A percentile compares a stretch with the other conserved stretches of the same genome.
phyloP scores from a whole-genome alignment of 2,888 invertebrate genomes.

The Catotricha subobsoleta region DNA sequence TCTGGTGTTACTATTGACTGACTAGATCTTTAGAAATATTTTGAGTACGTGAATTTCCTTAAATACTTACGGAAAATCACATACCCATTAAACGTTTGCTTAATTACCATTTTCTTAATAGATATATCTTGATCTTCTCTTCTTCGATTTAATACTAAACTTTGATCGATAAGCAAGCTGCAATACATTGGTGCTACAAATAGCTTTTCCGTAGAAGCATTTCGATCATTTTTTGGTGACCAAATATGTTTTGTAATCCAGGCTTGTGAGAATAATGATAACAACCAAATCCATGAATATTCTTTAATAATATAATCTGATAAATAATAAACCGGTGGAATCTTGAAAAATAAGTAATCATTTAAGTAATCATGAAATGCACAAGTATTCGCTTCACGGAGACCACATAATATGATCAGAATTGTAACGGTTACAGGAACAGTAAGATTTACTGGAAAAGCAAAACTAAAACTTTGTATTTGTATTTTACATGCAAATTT shows the following conservation, averaged over 20 bases:
- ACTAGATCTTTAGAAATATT: no score
- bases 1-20: no score
- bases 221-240: slow-evolving; percentile 62
- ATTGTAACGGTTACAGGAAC: slow-evolving; percentile 54
- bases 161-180: slow-evolving; percentile 67
- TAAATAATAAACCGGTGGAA: slow-evolving; percentile 44
- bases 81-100: no score
- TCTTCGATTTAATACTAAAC: slow-evolving; percentile 61
- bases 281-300: slow-evolving; percentile 58
- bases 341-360: slow-evolving; percentile 70
- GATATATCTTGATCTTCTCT: slow-evolving; percentile 43
- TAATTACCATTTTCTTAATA: slow-evolving; percentile 29
- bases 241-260: slow-evolving; percentile 80
- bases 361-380: slow-evolving; percentile 48
- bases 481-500: slow-evolving; percentile 79
- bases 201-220: slow-evolving; percentile 68
- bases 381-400: slow-evolving; percentile 48
- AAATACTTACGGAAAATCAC: no score
- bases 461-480: slow-evolving; percentile 75
- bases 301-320: slow-evolving; percentile 38
- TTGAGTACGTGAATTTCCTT: no score
- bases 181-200: slow-evolving; percentile 74
- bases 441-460: slow-evolving; percentile 60
- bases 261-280: slow-evolving; percentile 66
- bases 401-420: slow-evolving; percentile 46